A percentile compares a stretch with the other conserved stretches of the same genome.
Evolutionary conservation across 2,888 invertebrate species (phyloP).

Genomic region (Rhagophthalmus giganteus): DNA sequence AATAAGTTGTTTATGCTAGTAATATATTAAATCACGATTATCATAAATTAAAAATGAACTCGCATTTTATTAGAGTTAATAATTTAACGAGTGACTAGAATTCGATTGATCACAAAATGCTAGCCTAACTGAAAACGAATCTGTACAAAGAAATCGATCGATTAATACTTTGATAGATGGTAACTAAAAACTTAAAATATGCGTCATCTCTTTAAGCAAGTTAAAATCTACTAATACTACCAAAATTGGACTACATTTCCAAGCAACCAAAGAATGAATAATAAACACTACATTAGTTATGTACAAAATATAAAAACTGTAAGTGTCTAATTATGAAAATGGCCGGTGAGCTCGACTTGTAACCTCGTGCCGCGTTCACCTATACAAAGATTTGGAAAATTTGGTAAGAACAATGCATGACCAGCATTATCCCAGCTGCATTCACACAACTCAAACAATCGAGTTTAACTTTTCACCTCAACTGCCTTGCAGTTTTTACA

Average conservation of each 20-base stretch:
- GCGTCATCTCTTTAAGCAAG: background rate
- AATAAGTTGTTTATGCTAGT: conserved; percentile 14
- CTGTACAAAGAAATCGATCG: conserved; percentile 35
- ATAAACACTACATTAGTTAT: conserved; percentile 12
- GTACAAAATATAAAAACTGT: conserved; percentile 18
- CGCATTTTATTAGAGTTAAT: conserved; percentile 14
- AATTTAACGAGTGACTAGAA: conserved; percentile 49
- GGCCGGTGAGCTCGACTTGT: background rate
- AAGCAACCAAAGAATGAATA: conserved; percentile 17
- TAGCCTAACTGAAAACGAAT: conserved; percentile 38
- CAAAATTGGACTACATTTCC: conserved; percentile 10
- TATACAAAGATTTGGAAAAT: background rate
- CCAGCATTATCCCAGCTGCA: background rate
- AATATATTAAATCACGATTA: conserved; percentile 26
- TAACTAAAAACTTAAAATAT: conserved; percentile 32
- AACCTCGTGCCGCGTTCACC: too few species aligned
- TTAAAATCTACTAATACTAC: conserved; percentile 3
- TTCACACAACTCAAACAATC: background rate
- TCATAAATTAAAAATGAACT: conserved; percentile 22
- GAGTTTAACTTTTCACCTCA: background rate
- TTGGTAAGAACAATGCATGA: background rate
- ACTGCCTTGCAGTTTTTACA: background rate
- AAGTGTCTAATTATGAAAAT: background rate
- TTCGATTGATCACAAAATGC: conserved; percentile 49
- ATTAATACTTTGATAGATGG: conserved; percentile 37